A percentile compares a stretch with the other conserved stretches of the same genome.
These are phyloP conservation scores for Heliothis virescens DNA, from an alignment of 1,140 invertebrate genomes.

Conservation along the genomic window DNA sequence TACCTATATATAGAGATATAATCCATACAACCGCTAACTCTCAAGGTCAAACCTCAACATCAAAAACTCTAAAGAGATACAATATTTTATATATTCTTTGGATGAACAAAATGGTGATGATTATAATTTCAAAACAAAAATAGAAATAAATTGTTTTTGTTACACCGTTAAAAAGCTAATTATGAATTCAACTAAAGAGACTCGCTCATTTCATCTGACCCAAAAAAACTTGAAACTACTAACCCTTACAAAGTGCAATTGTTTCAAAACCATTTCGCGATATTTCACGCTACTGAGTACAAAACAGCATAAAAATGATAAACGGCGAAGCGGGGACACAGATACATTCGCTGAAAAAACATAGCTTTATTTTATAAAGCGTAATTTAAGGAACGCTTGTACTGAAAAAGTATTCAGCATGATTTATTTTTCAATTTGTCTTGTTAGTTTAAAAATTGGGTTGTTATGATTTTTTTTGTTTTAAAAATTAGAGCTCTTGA, in stretches of 20 bases:
- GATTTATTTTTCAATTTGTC: constrained; percentile 38
- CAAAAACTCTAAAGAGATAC: no score
- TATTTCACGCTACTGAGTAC: constrained; percentile 34
- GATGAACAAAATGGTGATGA: no score
- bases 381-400: constrained; percentile 36
- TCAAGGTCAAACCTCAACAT: no score
- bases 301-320: constrained; percentile 31
- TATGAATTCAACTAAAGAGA: not conserved
- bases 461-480: constrained; percentile 14
- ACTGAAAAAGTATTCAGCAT: constrained; percentile 20
- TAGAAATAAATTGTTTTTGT: no score
- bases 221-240: not conserved
- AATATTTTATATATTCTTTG: no score
- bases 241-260: constrained; percentile 22
- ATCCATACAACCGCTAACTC: no score
- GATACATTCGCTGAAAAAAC: constrained; percentile 30
- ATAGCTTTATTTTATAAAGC: constrained; percentile 37
- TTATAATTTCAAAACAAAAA: no score
- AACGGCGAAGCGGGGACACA: constrained; percentile 17
- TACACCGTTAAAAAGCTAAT: not conserved
- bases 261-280: constrained; percentile 25
- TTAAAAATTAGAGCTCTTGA: not conserved
- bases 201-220: not conserved
- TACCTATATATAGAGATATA: no score
- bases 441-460: constrained; percentile 31